Conservation (phyloP, 2,888 invertebrate species). For the Cryptocephalus primarius region DNA sequence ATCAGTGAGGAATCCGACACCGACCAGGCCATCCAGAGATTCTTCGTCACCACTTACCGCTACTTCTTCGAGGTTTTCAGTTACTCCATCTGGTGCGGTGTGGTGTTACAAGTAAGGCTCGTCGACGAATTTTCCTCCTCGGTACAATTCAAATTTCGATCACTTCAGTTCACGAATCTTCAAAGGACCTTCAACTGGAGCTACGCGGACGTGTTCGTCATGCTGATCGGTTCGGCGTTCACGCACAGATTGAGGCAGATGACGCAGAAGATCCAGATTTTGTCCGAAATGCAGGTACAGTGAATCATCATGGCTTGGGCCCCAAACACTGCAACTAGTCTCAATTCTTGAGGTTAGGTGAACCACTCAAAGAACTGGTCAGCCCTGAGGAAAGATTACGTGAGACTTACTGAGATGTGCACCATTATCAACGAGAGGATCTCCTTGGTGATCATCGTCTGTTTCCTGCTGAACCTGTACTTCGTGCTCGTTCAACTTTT, state of each 20-base stretch:
- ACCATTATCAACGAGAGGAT: conserved; percentile 49
- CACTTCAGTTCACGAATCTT: conserved; percentile 13
- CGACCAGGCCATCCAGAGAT: conserved; percentile 6
- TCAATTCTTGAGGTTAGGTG: conserved; percentile 5
- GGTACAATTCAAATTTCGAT: too few species aligned
- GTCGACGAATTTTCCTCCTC: not conserved
- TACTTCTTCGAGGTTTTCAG: conserved; percentile 12
- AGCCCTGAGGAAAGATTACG: conserved; percentile 15
- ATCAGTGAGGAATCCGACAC: conserved; percentile 3
- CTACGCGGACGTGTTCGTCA: conserved; percentile 17
- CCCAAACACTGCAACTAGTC: too few species aligned
- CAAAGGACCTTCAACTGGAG: conserved; percentile 21
- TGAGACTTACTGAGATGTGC: conserved; percentile 12
- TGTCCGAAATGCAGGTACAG: conserved; percentile 12
- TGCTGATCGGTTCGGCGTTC: conserved; percentile 15
- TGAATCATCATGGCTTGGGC: too few species aligned
- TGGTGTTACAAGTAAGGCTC: conserved; percentile 13
- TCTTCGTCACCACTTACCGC: conserved; percentile 7
- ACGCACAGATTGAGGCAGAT: conserved; percentile 15
- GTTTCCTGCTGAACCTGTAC: conserved; percentile 59
- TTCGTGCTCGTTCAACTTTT: conserved; percentile 64
- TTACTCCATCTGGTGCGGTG: conserved; percentile 14
- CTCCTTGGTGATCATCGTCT: conserved; percentile 51
- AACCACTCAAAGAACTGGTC: conserved; percentile 12
- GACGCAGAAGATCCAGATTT: conserved; percentile 7